phyloP scores from a whole-genome alignment of 2,888 invertebrate genomes.

The Pomacea canaliculata region DNA sequence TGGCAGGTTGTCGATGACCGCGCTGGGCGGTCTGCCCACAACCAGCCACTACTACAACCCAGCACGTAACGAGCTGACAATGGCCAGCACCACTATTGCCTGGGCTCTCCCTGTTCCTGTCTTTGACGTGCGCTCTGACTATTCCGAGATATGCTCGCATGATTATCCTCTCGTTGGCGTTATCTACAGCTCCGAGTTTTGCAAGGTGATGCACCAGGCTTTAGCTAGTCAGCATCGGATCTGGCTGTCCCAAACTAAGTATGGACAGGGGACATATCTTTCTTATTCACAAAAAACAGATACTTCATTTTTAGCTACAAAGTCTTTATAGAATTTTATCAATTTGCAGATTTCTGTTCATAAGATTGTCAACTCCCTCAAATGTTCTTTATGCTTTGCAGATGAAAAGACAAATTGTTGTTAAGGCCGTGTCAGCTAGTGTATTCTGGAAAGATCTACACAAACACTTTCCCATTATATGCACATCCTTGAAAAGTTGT shows the following conservation, averaged over 20 bases:
- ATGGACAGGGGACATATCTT: constrained; percentile 74
- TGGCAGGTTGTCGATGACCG: neutral
- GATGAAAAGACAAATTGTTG: too few species aligned
- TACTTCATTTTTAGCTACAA: too few species aligned
- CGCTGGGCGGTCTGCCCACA: neutral
- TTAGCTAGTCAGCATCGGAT: constrained; percentile 84
- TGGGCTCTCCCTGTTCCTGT: constrained; percentile 46
- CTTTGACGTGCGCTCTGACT: constrained; percentile 37
- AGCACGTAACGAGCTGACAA: neutral
- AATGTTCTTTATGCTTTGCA: too few species aligned
- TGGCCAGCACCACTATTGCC: constrained; percentile 41
- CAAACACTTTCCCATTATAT: too few species aligned
- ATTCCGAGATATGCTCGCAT: constrained; percentile 74
- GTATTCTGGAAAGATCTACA: too few species aligned
- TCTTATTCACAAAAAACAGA: constrained; percentile 44
- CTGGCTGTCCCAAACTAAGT: constrained; percentile 87
- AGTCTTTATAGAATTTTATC: too few species aligned
- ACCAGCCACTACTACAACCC: constrained; percentile 8
- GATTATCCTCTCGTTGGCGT: constrained; percentile 77
- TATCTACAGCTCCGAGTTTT: constrained; percentile 82
- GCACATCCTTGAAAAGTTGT: too few species aligned
- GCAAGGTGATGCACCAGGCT: constrained; percentile 72
- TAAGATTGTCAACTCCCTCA: too few species aligned
- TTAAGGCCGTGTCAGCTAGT: too few species aligned
- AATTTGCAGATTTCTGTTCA: too few species aligned